Evolutionary conservation across 1,140 invertebrate genomes (phyloP).

Genomic region (Episyrphus balteatus): DNA sequence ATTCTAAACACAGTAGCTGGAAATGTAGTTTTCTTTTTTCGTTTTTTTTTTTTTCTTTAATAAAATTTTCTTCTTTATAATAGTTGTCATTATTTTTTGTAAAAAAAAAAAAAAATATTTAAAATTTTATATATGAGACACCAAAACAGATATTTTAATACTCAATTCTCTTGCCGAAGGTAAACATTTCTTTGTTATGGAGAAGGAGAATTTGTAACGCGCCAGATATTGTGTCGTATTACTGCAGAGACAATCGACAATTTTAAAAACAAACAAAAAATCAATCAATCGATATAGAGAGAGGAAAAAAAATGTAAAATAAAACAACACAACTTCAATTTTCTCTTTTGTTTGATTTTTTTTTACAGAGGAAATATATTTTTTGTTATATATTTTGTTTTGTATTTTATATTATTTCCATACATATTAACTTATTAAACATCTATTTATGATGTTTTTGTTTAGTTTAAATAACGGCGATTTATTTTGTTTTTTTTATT

Average conservation of each 20-base stretch:
- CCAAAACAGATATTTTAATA: constrained; percentile 34
- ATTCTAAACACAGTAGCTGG: neutral
- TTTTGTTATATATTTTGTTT: constrained; percentile 5
- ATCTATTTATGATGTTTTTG: neutral
- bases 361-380: constrained; percentile 7
- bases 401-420: neutral
- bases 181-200: too few species aligned
- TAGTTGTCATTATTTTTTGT: too few species aligned
- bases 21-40: neutral
- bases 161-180: too few species aligned
- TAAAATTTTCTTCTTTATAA: neutral
- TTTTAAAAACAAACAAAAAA: constrained; percentile 1
- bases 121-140: constrained; percentile 13
- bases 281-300: neutral
- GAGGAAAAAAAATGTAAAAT: constrained; percentile 2
- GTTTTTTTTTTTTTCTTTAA: neutral
- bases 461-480: neutral
- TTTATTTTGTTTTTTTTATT: neutral
- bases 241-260: constrained; percentile 1
- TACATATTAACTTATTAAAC: neutral
- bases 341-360: constrained; percentile 5
- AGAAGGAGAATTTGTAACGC: too few species aligned
- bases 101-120: too few species aligned
- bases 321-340: constrained; percentile 6
- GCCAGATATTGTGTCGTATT: constrained; percentile 2